Evolutionary conservation across 1,140 invertebrate genomes (phyloP).

Genomic region (Diorhabda carinulata): DNA sequence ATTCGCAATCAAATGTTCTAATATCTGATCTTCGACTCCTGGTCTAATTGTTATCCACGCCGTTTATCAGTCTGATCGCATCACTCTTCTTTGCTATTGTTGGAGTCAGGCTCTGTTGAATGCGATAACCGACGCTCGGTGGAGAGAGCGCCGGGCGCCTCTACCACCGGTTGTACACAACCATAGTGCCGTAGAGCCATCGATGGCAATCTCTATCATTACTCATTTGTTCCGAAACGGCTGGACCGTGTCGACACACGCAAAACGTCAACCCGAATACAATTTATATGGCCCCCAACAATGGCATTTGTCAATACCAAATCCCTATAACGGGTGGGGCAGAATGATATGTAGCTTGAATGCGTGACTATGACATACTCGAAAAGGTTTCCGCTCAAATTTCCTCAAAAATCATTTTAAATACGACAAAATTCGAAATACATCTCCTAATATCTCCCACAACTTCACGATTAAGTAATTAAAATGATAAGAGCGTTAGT

Average conservation of each 20-base stretch:
- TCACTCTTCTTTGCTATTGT: conserved; percentile 15
- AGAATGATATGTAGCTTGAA: conserved; percentile 37
- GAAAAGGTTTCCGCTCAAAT: conserved; percentile 17
- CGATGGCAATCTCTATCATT: conserved; percentile 26
- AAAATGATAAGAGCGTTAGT: conserved; percentile 5
- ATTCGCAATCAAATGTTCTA: too few species aligned
- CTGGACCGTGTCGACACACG: conserved; percentile 43
- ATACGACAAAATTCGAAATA: too few species aligned
- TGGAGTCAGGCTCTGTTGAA: conserved; percentile 14
- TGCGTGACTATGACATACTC: conserved; percentile 31
- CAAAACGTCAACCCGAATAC: conserved; percentile 37
- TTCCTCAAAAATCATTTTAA: neutral
- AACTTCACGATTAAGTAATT: conserved; percentile 1
- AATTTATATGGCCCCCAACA: conserved; percentile 40
- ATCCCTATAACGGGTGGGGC: conserved; percentile 36
- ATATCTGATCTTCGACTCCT: neutral
- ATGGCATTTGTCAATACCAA: conserved; percentile 43
- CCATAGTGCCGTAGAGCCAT: conserved; percentile 5
- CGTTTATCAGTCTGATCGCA: neutral
- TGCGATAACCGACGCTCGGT: conserved; percentile 11
- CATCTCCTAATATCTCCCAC: neutral
- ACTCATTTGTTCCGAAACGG: conserved; percentile 39
- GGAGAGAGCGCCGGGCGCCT: conserved; percentile 9
- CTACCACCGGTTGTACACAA: conserved; percentile 9
- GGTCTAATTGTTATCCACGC: neutral